Percentiles rank a stretch among this genome's conserved stretches.
phyloP scores from a whole-genome alignment of 1,140 invertebrate genomes.

The Pollicipes pollicipes region DNA sequence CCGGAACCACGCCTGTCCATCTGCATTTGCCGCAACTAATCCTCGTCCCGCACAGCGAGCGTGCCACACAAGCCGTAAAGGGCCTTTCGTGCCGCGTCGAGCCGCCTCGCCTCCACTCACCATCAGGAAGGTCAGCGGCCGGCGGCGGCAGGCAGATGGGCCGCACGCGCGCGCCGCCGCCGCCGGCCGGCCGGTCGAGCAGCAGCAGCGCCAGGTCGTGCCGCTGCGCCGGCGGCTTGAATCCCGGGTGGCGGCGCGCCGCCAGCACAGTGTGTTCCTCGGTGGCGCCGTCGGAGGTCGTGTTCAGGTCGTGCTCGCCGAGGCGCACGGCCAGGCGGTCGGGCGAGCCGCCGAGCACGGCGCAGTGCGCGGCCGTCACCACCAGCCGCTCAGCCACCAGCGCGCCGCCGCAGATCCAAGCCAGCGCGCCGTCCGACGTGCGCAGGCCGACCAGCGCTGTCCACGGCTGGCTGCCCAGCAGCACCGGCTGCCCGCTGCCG shows the following conservation, averaged over 20 bases:
- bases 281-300: not conserved
- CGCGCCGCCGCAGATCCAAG: conserved; percentile 3
- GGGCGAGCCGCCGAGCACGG: no score
- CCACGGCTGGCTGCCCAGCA: not conserved
- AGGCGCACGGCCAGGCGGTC: not conserved
- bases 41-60: no score
- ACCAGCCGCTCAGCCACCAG: not conserved
- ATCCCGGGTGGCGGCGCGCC: not conserved
- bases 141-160: not conserved
- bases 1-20: no score
- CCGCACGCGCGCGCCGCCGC: not conserved
- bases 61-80: no score
- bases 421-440: not conserved
- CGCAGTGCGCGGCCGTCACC: conserved; percentile 5
- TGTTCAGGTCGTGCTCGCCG: not conserved
- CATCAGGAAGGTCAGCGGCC: no score
- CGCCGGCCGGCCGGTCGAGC: not conserved
- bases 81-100: no score
- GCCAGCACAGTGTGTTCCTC: not conserved
- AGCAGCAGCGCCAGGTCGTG: not conserved
- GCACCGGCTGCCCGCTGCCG: not conserved
- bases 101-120: no score
- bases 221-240: not conserved
- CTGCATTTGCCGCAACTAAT: no score
- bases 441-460: conserved; percentile 5